These are phyloP conservation scores for Venustoraphidia nigricollis DNA, from an alignment of 2,888 invertebrate genomes.

Conservation along the genomic window DNA sequence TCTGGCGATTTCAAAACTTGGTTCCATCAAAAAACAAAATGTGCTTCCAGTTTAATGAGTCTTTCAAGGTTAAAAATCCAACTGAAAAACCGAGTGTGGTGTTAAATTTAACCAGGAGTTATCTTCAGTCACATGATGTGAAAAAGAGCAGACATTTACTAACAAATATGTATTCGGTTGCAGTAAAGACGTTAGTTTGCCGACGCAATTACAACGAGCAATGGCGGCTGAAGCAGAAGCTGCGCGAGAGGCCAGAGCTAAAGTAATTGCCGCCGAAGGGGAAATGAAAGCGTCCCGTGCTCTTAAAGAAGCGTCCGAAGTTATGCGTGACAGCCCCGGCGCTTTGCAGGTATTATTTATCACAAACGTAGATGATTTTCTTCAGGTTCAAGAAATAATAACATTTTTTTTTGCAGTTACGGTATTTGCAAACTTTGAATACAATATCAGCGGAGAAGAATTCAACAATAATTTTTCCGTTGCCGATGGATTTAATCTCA, in stretches of 20 bases:
- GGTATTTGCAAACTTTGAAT: slow-evolving; percentile 81
- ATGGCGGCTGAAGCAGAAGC: slow-evolving; percentile 79
- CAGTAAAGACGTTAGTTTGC: slow-evolving; percentile 66
- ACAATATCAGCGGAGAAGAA: slow-evolving; percentile 89
- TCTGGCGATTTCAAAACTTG: no score
- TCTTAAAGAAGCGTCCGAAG: slow-evolving; percentile 73
- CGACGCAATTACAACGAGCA: slow-evolving; percentile 59
- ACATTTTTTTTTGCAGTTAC: slow-evolving; percentile 38
- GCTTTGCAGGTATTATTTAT: slow-evolving; percentile 45
- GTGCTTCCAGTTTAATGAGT: no score
- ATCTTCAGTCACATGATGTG: no score
- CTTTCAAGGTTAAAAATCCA: no score
- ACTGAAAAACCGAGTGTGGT: no score
- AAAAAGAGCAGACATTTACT: slow-evolving; percentile 17
- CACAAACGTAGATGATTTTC: background rate
- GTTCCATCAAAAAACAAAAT: no score
- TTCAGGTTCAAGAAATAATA: background rate
- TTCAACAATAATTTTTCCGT: slow-evolving; percentile 85
- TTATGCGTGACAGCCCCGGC: slow-evolving; percentile 68
- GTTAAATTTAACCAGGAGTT: no score
- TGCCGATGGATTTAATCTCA: slow-evolving; percentile 66
- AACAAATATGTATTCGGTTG: slow-evolving; percentile 30
- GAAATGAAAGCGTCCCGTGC: slow-evolving; percentile 77
- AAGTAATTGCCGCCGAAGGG: slow-evolving; percentile 72
- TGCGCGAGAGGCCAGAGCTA: slow-evolving; percentile 60